phyloP scores from a whole-genome alignment of 2,797 vertebrate species.

The Halcyon chelicuti region DNA sequence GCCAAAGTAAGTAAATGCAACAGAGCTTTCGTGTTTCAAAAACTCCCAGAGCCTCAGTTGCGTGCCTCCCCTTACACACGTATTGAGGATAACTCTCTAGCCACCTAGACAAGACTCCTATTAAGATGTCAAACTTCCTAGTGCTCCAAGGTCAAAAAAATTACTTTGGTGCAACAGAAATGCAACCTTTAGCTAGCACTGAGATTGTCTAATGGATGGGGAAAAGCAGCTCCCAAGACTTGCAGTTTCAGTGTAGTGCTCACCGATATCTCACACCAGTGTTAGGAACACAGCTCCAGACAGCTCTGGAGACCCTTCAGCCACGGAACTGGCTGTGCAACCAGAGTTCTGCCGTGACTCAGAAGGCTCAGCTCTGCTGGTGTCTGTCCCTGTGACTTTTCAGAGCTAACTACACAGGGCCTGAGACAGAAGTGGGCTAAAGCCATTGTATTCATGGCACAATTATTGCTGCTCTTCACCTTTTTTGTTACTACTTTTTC shows the following conservation, averaged over 20 bases:
- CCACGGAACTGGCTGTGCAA: not conserved
- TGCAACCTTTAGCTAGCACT: not conserved
- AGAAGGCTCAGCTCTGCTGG: not conserved
- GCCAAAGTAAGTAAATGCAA: constrained; percentile 37
- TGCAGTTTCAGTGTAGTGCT: not conserved
- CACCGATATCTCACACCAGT: not conserved
- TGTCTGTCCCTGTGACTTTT: not conserved
- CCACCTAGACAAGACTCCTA: not conserved
- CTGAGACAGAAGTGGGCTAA: not conserved
- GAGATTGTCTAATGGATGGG: not conserved
- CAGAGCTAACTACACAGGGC: not conserved
- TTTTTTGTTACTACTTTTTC: not conserved
- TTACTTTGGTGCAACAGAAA: not conserved
- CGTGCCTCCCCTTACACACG: not conserved
- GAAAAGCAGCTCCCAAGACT: not conserved
- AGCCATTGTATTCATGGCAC: not conserved
- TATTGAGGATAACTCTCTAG: not conserved
- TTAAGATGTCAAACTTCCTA: not conserved
- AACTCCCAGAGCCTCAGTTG: constrained; percentile 7
- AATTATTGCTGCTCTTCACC: not conserved
- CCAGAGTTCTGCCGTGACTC: not conserved
- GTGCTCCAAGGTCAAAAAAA: not conserved
- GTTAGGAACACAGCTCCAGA: not conserved
- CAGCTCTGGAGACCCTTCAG: not conserved
- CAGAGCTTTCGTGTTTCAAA: constrained; percentile 6